A percentile compares a stretch with the other conserved stretches of the same genome.
Conservation (phyloP, 2,888 invertebrate species). For the Perizoma flavofasciatum region DNA sequence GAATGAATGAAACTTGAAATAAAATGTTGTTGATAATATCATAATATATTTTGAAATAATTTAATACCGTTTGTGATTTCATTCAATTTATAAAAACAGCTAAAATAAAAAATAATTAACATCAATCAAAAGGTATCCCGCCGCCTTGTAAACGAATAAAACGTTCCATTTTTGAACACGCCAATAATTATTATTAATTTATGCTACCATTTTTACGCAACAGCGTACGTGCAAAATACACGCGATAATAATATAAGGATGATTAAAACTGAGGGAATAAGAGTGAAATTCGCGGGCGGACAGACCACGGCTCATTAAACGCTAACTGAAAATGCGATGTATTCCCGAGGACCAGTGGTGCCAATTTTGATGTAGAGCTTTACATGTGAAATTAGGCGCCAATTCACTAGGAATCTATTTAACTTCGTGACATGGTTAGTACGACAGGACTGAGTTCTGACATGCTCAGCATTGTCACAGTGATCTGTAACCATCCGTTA, state of each 20-base stretch:
- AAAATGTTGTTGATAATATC: no score
- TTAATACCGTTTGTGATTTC: no score
- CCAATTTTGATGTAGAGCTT: conserved; percentile 36
- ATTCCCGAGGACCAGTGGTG: conserved; percentile 33
- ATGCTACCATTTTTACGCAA: conserved; percentile 35
- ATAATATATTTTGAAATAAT: no score
- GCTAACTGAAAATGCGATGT: conserved; percentile 46
- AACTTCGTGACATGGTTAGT: conserved; percentile 13
- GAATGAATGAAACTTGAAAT: no score
- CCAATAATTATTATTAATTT: no score
- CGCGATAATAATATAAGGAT: conserved; percentile 40
- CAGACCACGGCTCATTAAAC: conserved; percentile 48
- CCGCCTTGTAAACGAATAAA: conserved; percentile 17
- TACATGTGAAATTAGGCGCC: conserved; percentile 30
- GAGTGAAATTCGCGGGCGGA: conserved; percentile 37
- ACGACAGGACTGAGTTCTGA: background rate
- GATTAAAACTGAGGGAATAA: conserved; percentile 42
- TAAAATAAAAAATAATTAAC: conserved; percentile 13
- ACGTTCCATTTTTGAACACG: conserved; percentile 32
- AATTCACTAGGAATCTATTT: conserved; percentile 27
- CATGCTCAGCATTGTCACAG: background rate
- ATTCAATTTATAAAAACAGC: background rate
- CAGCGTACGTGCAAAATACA: conserved; percentile 38
- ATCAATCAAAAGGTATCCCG: conserved; percentile 13
- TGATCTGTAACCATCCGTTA: no score